Conservation (phyloP, 2,797 vertebrate genomes). For the Craterocephalus amniculus region DNA sequence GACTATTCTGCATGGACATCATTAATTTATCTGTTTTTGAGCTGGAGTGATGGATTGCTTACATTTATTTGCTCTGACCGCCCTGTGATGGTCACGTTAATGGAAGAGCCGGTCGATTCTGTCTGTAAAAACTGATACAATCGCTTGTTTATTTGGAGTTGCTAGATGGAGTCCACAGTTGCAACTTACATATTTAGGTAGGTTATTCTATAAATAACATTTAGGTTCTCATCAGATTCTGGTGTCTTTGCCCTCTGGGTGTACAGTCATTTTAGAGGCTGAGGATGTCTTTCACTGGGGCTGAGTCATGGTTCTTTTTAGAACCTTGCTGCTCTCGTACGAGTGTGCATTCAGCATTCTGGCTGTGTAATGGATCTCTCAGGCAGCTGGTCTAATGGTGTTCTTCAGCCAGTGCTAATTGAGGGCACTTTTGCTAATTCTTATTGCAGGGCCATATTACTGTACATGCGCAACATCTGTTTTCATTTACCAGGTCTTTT, state of each 20-base stretch:
- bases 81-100: conserved; percentile 59
- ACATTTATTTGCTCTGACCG: conserved; percentile 69
- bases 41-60: conserved; percentile 54
- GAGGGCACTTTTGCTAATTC: neutral
- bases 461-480: conserved; percentile 2
- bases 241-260: conserved; percentile 1
- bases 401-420: neutral
- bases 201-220: neutral
- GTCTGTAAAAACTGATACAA: conserved; percentile 50
- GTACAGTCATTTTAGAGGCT: conserved; percentile 22
- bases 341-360: conserved; percentile 21
- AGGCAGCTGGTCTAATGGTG: conserved; percentile 5
- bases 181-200: neutral
- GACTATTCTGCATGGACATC: neutral
- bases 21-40: neutral
- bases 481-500: conserved; percentile 5
- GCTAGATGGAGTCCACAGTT: conserved; percentile 5
- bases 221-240: conserved; percentile 3
- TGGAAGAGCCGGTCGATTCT: conserved; percentile 62
- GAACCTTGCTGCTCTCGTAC: conserved; percentile 39
- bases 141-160: conserved; percentile 25
- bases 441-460: neutral
- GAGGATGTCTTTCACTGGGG: conserved; percentile 31
- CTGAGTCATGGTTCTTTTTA: conserved; percentile 27
- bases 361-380: conserved; percentile 23